Conservation (phyloP, 2,113 vertebrate species). For the Nerophis ophidion region DNA sequence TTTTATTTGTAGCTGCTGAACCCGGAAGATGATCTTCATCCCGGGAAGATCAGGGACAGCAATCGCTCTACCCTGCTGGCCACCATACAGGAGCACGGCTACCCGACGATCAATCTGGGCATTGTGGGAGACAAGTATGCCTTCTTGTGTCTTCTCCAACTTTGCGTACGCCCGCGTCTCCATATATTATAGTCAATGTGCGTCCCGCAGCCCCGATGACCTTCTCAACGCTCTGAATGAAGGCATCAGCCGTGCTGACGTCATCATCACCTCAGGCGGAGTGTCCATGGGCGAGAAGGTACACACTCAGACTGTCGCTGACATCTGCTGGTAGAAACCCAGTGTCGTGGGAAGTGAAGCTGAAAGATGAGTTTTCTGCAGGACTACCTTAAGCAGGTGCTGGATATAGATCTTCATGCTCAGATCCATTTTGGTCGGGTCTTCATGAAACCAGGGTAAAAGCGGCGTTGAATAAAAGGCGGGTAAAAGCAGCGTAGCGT, state of each 20-base stretch:
- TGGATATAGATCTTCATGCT: slow-evolving; percentile 98
- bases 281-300: slow-evolving; percentile 99
- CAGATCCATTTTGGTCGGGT: slow-evolving; percentile 98
- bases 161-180: background rate
- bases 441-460: slow-evolving; percentile 99
- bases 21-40: slow-evolving; percentile 95
- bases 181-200: background rate
- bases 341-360: background rate
- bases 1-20: slow-evolving; percentile 80
- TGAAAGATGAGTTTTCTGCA: slow-evolving; percentile 53
- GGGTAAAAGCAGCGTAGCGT: background rate
- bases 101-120: slow-evolving; percentile 97
- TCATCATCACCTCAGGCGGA: slow-evolving; percentile 99
- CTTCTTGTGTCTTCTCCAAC: background rate
- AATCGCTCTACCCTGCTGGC: slow-evolving; percentile 95
- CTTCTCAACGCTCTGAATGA: slow-evolving; percentile 99
- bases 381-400: slow-evolving; percentile 99
- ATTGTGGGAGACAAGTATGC: slow-evolving; percentile 98
- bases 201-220: slow-evolving; percentile 88
- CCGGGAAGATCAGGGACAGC: slow-evolving; percentile 96
- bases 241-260: slow-evolving; percentile 97
- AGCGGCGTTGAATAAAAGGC: background rate
- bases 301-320: slow-evolving; percentile 46
- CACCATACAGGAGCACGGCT: slow-evolving; percentile 97
- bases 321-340: slow-evolving; percentile 46